phyloP scores from a whole-genome alignment of 1,140 invertebrate genomes.

The Laupala kohalensis region DNA sequence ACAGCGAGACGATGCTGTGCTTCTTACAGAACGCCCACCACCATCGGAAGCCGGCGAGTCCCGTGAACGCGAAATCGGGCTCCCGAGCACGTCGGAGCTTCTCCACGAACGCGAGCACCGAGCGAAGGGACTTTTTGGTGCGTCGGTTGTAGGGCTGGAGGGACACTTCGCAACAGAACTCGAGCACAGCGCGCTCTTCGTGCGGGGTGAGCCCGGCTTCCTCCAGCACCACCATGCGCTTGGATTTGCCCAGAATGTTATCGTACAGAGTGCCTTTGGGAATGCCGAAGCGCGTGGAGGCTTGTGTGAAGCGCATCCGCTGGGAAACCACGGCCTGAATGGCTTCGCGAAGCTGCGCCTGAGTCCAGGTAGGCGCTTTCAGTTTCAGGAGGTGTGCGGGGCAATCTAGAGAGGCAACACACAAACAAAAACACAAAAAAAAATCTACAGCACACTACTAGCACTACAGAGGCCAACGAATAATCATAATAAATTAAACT shows the following conservation, averaged over 20 bases:
- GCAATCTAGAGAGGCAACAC: constrained; percentile 19
- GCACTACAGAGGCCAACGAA: constrained; percentile 5
- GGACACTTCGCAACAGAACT: constrained; percentile 59
- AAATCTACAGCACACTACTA: constrained; percentile 10
- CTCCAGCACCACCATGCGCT: constrained; percentile 58
- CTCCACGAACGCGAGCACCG: constrained; percentile 51
- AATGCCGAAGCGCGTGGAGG: constrained; percentile 52
- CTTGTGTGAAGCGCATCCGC: constrained; percentile 63
- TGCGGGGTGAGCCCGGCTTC: constrained; percentile 43
- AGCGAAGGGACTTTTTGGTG: constrained; percentile 50
- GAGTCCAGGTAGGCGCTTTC: constrained; percentile 63
- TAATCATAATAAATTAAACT: constrained; percentile 9
- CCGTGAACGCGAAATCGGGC: constrained; percentile 48
- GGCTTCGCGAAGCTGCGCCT: constrained; percentile 56
- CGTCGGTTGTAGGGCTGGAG: constrained; percentile 56
- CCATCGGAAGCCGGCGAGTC: constrained; percentile 56
- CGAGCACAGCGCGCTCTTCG: constrained; percentile 52
- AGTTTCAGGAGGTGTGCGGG: constrained; percentile 24
- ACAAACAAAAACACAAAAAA: constrained; percentile 15
- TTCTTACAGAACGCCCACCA: constrained; percentile 75
- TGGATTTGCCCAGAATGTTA: constrained; percentile 64
- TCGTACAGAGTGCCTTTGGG: constrained; percentile 66
- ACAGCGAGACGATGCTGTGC: constrained; percentile 54
- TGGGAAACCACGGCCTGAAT: constrained; percentile 61
- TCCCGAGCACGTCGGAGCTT: constrained; percentile 42